phyloP scores from a whole-genome alignment of 2,888 invertebrate species.

The Azorinus chamasolen region DNA sequence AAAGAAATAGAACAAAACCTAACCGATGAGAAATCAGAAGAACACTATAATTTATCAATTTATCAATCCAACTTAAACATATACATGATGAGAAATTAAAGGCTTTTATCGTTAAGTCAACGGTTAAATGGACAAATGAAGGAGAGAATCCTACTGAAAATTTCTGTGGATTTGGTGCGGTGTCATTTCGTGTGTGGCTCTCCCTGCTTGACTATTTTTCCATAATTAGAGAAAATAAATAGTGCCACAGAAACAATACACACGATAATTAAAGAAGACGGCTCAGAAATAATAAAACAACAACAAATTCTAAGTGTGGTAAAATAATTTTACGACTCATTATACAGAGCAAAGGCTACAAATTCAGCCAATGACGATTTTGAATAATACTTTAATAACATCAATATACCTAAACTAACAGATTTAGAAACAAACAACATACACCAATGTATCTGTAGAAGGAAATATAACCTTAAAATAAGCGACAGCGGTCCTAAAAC shows the following conservation, averaged over 20 bases:
- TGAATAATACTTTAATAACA: no score
- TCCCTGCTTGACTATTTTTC: no score
- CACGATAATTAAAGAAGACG: no score
- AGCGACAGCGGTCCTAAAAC: slow-evolving; percentile 5
- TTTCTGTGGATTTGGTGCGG: slow-evolving; percentile 13
- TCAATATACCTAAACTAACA: no score
- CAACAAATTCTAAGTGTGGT: no score
- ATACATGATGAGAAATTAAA: slow-evolving; percentile 15
- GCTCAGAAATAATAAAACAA: no score
- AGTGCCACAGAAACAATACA: no score
- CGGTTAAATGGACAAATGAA: slow-evolving; percentile 4
- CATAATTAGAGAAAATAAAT: no score
- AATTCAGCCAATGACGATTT: background rate
- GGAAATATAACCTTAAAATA: slow-evolving; percentile 3
- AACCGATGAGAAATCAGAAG: no score
- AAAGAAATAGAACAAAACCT: no score
- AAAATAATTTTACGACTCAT: no score
- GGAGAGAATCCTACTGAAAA: slow-evolving; percentile 17
- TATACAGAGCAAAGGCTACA: background rate
- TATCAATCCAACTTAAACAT: slow-evolving; percentile 5
- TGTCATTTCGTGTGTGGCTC: background rate
- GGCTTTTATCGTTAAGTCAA: no score
- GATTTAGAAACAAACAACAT: background rate
- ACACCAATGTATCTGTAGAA: background rate
- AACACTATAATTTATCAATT: background rate